phyloP scores from a whole-genome alignment of 2,888 invertebrate genomes.

The Agrochola circellaris region DNA sequence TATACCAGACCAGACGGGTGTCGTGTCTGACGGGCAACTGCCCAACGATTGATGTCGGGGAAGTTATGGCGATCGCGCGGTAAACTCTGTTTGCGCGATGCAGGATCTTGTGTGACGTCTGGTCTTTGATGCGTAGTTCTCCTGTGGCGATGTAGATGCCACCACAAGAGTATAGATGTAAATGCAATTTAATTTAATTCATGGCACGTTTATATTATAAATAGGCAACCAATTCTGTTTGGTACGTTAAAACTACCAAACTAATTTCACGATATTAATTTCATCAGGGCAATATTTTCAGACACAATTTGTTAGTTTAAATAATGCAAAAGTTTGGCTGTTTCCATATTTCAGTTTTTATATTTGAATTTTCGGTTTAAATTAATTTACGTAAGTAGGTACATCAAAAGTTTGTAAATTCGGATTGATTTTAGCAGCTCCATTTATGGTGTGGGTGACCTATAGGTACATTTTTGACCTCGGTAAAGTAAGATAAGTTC shows the following conservation, averaged over 20 bases:
- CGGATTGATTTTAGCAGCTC: neutral
- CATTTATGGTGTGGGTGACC: neutral
- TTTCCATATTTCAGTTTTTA: neutral
- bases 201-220: neutral
- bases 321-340: neutral
- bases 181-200: conserved; percentile 20
- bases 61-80: too few relatives aligned
- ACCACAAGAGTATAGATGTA: too few relatives aligned
- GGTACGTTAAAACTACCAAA: conserved; percentile 7
- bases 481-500: neutral
- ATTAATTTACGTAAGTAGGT: neutral
- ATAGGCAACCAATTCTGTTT: conserved; percentile 21
- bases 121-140: too few relatives aligned
- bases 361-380: neutral
- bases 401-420: neutral
- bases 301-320: neutral
- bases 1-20: too few relatives aligned
- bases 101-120: too few relatives aligned
- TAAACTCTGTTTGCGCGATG: too few relatives aligned
- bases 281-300: neutral
- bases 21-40: too few relatives aligned
- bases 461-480: neutral
- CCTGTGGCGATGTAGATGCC: too few relatives aligned
- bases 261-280: conserved; percentile 14
- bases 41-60: too few relatives aligned